A percentile compares a stretch with the other conserved stretches of the same genome.
phyloP scores from a whole-genome alignment of 2,888 invertebrate species.

The Proisotoma minuta region DNA sequence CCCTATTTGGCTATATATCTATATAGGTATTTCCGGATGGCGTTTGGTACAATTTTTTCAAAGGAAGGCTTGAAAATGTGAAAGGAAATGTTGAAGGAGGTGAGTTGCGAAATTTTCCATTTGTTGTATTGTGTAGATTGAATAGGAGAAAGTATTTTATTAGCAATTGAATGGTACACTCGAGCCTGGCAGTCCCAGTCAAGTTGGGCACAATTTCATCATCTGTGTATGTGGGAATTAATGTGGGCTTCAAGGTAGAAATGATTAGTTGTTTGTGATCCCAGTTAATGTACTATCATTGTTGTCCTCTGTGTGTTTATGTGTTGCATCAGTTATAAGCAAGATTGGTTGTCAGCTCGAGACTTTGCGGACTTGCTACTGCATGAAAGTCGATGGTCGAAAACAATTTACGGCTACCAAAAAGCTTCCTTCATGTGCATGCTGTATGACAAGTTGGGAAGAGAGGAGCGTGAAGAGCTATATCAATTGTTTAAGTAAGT shows the following conservation, averaged over 20 bases:
- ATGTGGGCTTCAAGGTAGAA: constrained; percentile 85
- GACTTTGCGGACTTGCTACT: constrained; percentile 66
- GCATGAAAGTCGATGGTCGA: constrained; percentile 83
- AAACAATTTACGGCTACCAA: constrained; percentile 84
- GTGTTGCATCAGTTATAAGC: constrained; percentile 56
- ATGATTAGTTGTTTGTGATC: no score
- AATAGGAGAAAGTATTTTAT: no score
- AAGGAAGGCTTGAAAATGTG: constrained; percentile 77
- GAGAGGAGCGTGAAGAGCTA: constrained; percentile 57
- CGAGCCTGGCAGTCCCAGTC: constrained; percentile 75
- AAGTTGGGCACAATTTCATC: constrained; percentile 86
- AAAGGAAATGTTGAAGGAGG: constrained; percentile 65
- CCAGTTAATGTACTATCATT: no score
- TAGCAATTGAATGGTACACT: constrained; percentile 68
- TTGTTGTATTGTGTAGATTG: no score
- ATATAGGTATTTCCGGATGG: constrained; percentile 75
- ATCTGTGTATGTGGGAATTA: constrained; percentile 90
- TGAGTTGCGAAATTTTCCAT: not conserved
- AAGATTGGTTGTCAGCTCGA: constrained; percentile 73
- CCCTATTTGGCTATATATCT: no score
- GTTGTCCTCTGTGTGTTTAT: not conserved
- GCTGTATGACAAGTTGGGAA: constrained; percentile 57
- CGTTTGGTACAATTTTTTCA: constrained; percentile 87
- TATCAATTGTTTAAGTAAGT: constrained; percentile 65
- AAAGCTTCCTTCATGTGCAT: constrained; percentile 78